phyloP scores from a whole-genome alignment of 2,888 invertebrate species.

The Hypercompe scribonia region DNA sequence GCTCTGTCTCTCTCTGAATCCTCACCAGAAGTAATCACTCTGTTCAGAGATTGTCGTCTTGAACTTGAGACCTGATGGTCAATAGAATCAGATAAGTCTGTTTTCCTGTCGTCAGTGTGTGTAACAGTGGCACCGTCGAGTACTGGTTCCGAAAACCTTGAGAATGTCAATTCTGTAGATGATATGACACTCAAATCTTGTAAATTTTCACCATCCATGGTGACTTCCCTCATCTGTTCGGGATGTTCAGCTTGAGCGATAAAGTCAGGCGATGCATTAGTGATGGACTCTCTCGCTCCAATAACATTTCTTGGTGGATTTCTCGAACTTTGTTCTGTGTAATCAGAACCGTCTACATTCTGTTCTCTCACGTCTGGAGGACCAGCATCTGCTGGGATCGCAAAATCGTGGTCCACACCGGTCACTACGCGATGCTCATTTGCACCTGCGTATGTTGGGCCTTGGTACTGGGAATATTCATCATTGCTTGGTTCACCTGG shows the following conservation, averaged over 20 bases:
- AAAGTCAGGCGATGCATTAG: constrained; percentile 63
- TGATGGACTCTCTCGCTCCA: constrained; percentile 62
- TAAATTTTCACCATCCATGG: constrained; percentile 87
- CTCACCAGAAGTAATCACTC: constrained; percentile 75
- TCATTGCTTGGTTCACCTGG: constrained; percentile 87
- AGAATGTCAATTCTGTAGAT: constrained; percentile 69
- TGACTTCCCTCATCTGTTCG: constrained; percentile 83
- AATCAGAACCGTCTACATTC: constrained; percentile 81
- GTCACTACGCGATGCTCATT: constrained; percentile 85
- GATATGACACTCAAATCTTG: constrained; percentile 77
- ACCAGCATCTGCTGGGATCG: constrained; percentile 64
- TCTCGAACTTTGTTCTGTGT: constrained; percentile 67
- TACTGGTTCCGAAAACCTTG: constrained; percentile 76
- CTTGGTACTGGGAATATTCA: constrained; percentile 74
- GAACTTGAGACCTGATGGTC: constrained; percentile 68
- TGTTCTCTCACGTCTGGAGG: constrained; percentile 75
- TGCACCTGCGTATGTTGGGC: constrained; percentile 68
- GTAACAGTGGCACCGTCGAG: constrained; percentile 80
- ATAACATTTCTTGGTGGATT: constrained; percentile 67
- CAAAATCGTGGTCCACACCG: constrained; percentile 82
- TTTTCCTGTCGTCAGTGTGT: constrained; percentile 64
- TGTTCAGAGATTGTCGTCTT: constrained; percentile 68
- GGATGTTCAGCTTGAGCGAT: constrained; percentile 57
- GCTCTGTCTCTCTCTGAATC: constrained; percentile 79
- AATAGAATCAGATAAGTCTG: constrained; percentile 67